Evolutionary conservation across 2,797 vertebrate species (phyloP).

Genomic region (Enteromius viviparus): DNA sequence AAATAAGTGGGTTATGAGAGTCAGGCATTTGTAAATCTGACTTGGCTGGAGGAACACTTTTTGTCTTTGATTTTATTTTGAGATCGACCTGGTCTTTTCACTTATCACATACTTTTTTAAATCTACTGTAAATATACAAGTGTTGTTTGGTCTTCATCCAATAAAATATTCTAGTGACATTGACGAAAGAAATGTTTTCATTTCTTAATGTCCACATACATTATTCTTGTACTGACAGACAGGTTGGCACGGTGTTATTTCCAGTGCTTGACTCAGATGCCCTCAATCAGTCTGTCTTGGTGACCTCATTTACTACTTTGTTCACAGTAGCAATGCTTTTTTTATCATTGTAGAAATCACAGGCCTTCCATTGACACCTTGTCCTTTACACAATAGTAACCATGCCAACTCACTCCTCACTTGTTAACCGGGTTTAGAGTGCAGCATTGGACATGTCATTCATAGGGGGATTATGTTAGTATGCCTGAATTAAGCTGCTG

Average conservation of each 20-base stretch:
- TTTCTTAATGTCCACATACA: background rate
- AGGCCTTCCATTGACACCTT: slow-evolving; percentile 11
- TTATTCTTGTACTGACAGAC: background rate
- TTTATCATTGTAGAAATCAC: slow-evolving; percentile 36
- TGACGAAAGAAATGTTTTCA: background rate
- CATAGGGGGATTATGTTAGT: slow-evolving; percentile 65
- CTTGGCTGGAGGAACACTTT: background rate
- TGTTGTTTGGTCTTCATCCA: background rate
- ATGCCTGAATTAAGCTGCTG: slow-evolving; percentile 50
- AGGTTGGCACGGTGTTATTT: background rate
- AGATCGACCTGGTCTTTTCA: background rate
- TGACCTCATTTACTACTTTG: slow-evolving; percentile 40
- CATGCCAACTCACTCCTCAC: slow-evolving; percentile 52
- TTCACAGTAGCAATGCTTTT: background rate
- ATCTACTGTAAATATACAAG: background rate
- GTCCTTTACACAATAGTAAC: slow-evolving; percentile 41
- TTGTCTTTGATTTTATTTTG: background rate
- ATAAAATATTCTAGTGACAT: background rate
- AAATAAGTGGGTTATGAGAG: background rate
- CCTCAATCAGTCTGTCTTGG: slow-evolving; percentile 43
- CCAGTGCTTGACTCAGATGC: slow-evolving; percentile 9
- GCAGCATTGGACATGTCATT: slow-evolving; percentile 68
- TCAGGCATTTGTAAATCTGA: background rate
- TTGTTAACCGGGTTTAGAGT: slow-evolving; percentile 59
- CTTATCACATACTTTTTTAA: background rate